A percentile compares a stretch with the other conserved stretches of the same genome.
Evolutionary conservation across 2,888 invertebrate species (phyloP).

Genomic region (Eristalinus sepulchralis): DNA sequence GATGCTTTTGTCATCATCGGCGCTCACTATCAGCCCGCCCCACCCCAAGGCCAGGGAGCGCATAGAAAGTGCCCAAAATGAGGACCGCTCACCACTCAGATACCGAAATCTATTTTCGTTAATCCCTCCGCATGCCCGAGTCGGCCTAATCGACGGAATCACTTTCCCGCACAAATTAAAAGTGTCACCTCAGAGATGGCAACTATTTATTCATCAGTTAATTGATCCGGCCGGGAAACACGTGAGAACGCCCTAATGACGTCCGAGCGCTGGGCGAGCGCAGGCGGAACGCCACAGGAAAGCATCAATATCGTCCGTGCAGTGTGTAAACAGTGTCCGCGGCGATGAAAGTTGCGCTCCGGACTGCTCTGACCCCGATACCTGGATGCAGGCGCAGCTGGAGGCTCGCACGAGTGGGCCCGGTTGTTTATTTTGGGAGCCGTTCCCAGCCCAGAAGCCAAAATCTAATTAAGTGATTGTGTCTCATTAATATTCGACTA

Average conservation of each 20-base stretch:
- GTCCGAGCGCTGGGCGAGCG: constrained; percentile 32
- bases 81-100: constrained; percentile 1
- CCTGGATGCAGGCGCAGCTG: constrained; percentile 43
- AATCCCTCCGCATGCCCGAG: constrained; percentile 38
- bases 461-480: constrained; percentile 61
- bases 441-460: constrained; percentile 47
- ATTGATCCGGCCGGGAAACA: constrained; percentile 54
- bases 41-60: not conserved
- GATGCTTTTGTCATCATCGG: constrained; percentile 41
- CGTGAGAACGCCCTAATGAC: constrained; percentile 60
- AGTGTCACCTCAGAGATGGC: constrained; percentile 28
- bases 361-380: constrained; percentile 53
- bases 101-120: constrained; percentile 51
- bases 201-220: constrained; percentile 55
- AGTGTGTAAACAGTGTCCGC: constrained; percentile 31
- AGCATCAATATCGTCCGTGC: constrained; percentile 33
- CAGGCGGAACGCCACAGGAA: constrained; percentile 44
- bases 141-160: constrained; percentile 25
- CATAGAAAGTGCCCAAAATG: constrained; percentile 40
- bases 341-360: constrained; percentile 16
- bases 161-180: constrained; percentile 1
- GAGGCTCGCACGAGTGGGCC: constrained; percentile 10
- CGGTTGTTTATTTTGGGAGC: constrained; percentile 52
- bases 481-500: constrained; percentile 56
- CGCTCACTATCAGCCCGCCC: not conserved